Percentiles rank a stretch among this genome's conserved stretches.
These are phyloP conservation scores for Trematomus loennbergii DNA, from an alignment of 2,113 vertebrate genomes.

Conservation along the genomic window DNA sequence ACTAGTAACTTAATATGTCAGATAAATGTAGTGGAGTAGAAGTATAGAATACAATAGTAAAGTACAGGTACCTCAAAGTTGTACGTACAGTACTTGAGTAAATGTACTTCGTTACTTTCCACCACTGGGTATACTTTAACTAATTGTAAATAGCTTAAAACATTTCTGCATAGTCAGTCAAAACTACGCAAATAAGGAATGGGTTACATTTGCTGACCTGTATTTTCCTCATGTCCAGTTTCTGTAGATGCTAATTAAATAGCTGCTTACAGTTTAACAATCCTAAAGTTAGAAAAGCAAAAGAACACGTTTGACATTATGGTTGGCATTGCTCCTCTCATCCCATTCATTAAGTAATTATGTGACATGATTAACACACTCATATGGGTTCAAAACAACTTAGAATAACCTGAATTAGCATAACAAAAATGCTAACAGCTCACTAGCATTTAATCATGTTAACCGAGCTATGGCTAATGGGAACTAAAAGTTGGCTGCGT, in stretches of 20 bases:
- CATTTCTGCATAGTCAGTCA: too few relatives aligned
- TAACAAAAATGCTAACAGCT: not conserved
- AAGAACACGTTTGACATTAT: too few relatives aligned
- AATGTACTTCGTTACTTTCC: too few relatives aligned
- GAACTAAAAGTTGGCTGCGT: not conserved
- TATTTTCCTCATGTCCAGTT: not conserved
- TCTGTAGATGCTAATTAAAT: not conserved
- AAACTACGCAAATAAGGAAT: not conserved
- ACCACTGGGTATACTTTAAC: too few relatives aligned
- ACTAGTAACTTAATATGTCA: too few relatives aligned
- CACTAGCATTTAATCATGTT: not conserved
- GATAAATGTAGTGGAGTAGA: too few relatives aligned
- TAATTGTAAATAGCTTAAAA: too few relatives aligned
- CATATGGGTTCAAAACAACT: not conserved
- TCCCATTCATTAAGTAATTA: not conserved
- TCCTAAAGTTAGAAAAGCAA: not conserved
- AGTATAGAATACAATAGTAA: too few relatives aligned
- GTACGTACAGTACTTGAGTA: too few relatives aligned
- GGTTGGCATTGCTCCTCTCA: not conserved
- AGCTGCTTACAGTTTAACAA: too few relatives aligned
- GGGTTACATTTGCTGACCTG: not conserved
- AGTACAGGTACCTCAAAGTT: too few relatives aligned
- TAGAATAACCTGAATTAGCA: not conserved
- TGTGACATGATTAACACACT: not conserved
- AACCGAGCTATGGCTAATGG: conserved; percentile 9